Conservation (phyloP, 2,888 invertebrate genomes). For the Metallyticus violacea region DNA sequence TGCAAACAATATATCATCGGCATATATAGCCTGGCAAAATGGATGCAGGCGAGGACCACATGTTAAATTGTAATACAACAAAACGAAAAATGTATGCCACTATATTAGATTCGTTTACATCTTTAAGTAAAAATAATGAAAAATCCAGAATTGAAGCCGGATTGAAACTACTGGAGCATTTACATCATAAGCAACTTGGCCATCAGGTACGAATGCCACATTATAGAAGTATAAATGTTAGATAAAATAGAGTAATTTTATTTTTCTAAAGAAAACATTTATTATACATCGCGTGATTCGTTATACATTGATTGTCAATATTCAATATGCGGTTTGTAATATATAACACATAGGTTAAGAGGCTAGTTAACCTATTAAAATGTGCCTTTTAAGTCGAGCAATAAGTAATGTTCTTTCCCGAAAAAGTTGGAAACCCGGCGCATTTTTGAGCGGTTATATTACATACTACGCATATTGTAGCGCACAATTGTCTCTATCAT, state of each 20-base stretch:
- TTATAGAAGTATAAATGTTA: too few species aligned
- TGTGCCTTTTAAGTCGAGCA: too few species aligned
- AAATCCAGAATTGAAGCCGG: slow-evolving; percentile 47
- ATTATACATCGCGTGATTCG: too few species aligned
- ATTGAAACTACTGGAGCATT: slow-evolving; percentile 46
- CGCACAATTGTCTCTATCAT: too few species aligned
- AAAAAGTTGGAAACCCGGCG: too few species aligned
- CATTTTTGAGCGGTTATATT: too few species aligned
- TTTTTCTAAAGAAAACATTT: too few species aligned
- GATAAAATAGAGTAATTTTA: too few species aligned
- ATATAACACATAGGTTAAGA: neutral
- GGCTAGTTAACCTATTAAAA: too few species aligned
- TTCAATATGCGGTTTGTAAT: neutral
- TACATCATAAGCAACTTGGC: slow-evolving; percentile 40
- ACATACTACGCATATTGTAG: too few species aligned
- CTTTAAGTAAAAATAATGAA: slow-evolving; percentile 45
- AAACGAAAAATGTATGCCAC: slow-evolving; percentile 34
- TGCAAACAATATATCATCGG: neutral
- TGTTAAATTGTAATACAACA: neutral
- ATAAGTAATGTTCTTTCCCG: too few species aligned
- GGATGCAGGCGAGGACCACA: slow-evolving; percentile 3
- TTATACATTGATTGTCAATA: too few species aligned
- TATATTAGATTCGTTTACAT: slow-evolving; percentile 49
- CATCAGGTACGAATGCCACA: neutral
- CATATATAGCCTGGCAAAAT: slow-evolving; percentile 15